Conservation (phyloP, 53 echinoderm and acorn worm species). For the Temnopleurus reevesii region DNA sequence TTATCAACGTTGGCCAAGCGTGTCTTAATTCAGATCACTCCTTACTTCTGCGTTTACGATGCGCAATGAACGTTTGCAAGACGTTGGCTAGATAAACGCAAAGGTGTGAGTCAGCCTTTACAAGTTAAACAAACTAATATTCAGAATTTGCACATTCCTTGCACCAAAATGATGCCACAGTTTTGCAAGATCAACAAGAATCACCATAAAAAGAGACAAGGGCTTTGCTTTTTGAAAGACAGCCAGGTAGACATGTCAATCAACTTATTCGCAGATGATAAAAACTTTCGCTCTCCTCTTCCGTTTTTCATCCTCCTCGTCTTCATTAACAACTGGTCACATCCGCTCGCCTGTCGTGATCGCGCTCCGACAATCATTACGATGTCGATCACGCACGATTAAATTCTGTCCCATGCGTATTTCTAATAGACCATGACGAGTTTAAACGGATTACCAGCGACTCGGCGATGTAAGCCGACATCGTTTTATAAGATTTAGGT, state of each 20-base stretch:
- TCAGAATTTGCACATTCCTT: too few species aligned
- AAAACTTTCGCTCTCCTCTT: neutral
- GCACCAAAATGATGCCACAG: too few species aligned
- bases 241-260: neutral
- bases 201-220: too few species aligned
- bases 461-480: constrained; percentile 3
- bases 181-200: too few species aligned
- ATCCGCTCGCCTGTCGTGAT: neutral
- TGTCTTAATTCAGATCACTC: too few species aligned
- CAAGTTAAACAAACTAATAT: too few species aligned
- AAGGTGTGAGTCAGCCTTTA: too few species aligned
- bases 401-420: constrained; percentile 38
- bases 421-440: constrained; percentile 50
- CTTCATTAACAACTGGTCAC: constrained; percentile 38
- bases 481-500: neutral
- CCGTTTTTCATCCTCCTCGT: neutral
- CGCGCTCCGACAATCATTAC: constrained; percentile 20
- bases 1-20: too few species aligned
- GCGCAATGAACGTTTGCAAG: too few species aligned
- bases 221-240: too few species aligned
- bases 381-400: neutral
- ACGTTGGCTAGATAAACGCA: too few species aligned
- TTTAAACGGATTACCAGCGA: constrained; percentile 36
- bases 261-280: neutral
- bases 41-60: too few species aligned